These are phyloP conservation scores for Andrena flavipes DNA, from an alignment of 2,888 invertebrate genomes.

Conservation along the genomic window DNA sequence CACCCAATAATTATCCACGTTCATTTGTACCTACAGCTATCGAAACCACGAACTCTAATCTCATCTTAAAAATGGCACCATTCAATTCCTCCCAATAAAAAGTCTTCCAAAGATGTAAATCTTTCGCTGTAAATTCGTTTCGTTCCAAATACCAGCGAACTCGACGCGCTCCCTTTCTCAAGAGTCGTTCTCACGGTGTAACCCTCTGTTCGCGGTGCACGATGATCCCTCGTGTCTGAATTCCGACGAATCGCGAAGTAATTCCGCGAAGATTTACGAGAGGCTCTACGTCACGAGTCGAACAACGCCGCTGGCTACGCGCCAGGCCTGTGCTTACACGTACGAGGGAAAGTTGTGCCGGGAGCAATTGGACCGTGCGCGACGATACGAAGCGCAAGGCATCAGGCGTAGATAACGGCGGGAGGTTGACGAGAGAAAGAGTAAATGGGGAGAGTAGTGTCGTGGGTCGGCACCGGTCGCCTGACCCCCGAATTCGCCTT, in stretches of 20 bases:
- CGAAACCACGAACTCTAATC: too few relatives aligned
- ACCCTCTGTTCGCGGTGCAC: constrained; percentile 14
- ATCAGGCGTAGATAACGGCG: constrained; percentile 44
- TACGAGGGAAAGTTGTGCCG: constrained; percentile 36
- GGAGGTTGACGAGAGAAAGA: constrained; percentile 48
- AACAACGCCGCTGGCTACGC: constrained; percentile 47
- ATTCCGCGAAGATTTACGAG: constrained; percentile 59
- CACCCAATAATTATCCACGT: too few relatives aligned
- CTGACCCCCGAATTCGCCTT: constrained; percentile 62
- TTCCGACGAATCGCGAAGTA: constrained; percentile 49
- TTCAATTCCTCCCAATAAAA: background rate
- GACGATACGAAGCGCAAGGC: constrained; percentile 53
- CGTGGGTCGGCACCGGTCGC: constrained; percentile 45
- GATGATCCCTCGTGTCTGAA: constrained; percentile 20
- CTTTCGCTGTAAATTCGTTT: background rate
- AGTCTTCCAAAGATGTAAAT: background rate
- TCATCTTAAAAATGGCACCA: background rate
- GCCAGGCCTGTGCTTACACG: constrained; percentile 38
- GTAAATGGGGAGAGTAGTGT: constrained; percentile 19
- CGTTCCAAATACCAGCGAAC: background rate
- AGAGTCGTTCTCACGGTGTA: constrained; percentile 8
- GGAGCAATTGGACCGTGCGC: constrained; percentile 35
- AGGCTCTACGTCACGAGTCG: constrained; percentile 38
- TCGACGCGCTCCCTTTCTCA: background rate
- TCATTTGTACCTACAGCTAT: too few relatives aligned